Evolutionary conservation across 30 jellyfish, hydroid and myxozoan genomes (phyloP), one percentile per base, ranked within the genome.

Genomic region (Aurelia sp.): DNA sequence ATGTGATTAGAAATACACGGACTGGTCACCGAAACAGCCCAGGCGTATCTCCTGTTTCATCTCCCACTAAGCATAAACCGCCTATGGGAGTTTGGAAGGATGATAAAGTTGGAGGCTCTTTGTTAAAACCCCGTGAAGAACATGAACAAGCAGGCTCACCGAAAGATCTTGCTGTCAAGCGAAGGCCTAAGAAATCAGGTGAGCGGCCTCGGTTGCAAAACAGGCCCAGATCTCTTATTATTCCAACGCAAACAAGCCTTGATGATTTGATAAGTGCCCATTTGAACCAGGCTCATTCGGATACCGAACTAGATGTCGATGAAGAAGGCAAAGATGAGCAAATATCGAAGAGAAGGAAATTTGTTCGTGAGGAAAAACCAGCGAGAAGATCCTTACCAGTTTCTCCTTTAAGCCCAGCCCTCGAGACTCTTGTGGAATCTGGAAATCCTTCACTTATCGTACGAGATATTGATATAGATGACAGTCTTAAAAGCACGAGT

Each of bases 41-140:
- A 3, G 90, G 76, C 6, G 78, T 81, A 9, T 81, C 90, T 7
- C 90, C 90, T 8, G 90, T 81, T 17, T 16, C 90, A 27, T 81
- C 90, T 21, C 90, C 90, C 27, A 58, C 78, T 2, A 66, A 50
- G 67, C 20, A 57, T 6, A 68, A 51, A n/a, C 22, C 20, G 9
- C 19, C 52, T 33, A 63, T 35, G 79, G 70, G 71, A 27, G 66
- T 22, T 11, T 74, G 31, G 63, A 66, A 44, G 31, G 89, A 79
- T 20, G 68, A 37, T 12, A 68, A 64, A 41, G 8, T 27, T 48
- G 21, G 16, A 13, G 47, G 23, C 27, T 44, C 55, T 12, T 8
- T 6, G 55, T 44, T 44, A 44, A 44, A 44, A 44, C 55, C 55
- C 55, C 55, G 55, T 44, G 55, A 44, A 44, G 55, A 44, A 8